These are phyloP conservation scores for Typhlichthys subterraneus DNA, from an alignment of 2,797 vertebrate species.

Conservation along the genomic window DNA sequence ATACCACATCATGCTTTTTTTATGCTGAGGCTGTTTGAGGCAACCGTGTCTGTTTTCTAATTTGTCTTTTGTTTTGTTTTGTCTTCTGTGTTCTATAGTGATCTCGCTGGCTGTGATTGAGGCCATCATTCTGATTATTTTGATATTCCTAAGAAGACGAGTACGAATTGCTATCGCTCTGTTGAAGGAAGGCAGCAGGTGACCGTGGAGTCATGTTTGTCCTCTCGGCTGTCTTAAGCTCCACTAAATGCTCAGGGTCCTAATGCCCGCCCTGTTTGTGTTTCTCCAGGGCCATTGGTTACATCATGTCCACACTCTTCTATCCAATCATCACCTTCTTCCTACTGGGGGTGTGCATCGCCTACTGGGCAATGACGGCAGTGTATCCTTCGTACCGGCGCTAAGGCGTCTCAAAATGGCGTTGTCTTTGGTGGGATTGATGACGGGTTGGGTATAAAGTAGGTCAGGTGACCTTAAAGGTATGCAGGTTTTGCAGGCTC, in stretches of 20 bases:
- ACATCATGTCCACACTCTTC: conserved; percentile 89
- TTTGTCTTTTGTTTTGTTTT: neutral
- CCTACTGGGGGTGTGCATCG: conserved; percentile 89
- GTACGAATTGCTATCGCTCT: conserved; percentile 89
- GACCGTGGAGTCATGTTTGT: conserved; percentile 33
- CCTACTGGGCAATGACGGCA: conserved; percentile 92
- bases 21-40: neutral
- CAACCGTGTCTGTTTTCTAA: neutral
- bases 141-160: conserved; percentile 89
- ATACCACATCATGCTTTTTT: too few relatives aligned
- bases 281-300: conserved; percentile 85
- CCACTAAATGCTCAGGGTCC: neutral
- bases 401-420: too few relatives aligned
- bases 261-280: neutral
- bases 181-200: conserved; percentile 95
- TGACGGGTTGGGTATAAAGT: neutral
- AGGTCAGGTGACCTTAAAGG: too few relatives aligned
- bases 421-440: too few relatives aligned
- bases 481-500: too few relatives aligned
- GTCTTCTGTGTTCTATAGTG: conserved; percentile 76
- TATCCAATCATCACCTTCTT: conserved; percentile 93
- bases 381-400: conserved; percentile 90
- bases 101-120: conserved; percentile 85
- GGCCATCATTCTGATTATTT: conserved; percentile 80
- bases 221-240: neutral